Conservation (phyloP, 92 coral and sea anemone species). For the Pocillopora grandis region DNA sequence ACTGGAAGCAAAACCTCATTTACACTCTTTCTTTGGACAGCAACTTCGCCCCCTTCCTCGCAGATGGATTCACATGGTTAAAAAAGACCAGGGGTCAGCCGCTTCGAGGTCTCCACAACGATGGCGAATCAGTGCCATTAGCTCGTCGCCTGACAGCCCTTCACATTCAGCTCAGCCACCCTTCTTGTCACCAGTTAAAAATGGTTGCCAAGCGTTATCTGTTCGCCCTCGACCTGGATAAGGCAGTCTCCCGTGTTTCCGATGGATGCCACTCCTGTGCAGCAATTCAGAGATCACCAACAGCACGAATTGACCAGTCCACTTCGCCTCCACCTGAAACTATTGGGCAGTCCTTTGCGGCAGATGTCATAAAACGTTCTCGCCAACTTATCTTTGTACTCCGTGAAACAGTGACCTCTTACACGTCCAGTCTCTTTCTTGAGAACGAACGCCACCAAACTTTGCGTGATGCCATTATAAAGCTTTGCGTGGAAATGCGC, state of each 20-base stretch:
- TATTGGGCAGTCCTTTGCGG: conserved; percentile 54
- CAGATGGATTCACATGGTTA: background rate
- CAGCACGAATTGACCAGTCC: conserved; percentile 55
- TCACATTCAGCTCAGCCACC: conserved; percentile 61
- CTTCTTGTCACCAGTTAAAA: conserved; percentile 58
- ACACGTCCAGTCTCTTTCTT: conserved; percentile 45
- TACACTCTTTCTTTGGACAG: background rate
- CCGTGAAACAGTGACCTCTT: conserved; percentile 50
- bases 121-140: background rate
- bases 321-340: conserved; percentile 52
- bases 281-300: conserved; percentile 42
- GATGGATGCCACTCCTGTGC: conserved; percentile 53
- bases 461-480: conserved; percentile 51
- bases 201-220: conserved; percentile 58
- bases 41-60: conserved; percentile 5
- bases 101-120: background rate
- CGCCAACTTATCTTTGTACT: conserved; percentile 61
- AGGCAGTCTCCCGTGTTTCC: conserved; percentile 49
- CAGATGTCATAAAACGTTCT: conserved; percentile 52
- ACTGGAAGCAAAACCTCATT: background rate
- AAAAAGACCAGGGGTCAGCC: background rate
- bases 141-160: conserved; percentile 38
- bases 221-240: conserved; percentile 63
- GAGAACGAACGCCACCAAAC: conserved; percentile 50
- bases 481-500: conserved; percentile 54